Evolutionary conservation across 2,113 vertebrate species (phyloP), one percentile per base, ranked within the genome.

Genomic region (Indicator maculatus): DNA sequence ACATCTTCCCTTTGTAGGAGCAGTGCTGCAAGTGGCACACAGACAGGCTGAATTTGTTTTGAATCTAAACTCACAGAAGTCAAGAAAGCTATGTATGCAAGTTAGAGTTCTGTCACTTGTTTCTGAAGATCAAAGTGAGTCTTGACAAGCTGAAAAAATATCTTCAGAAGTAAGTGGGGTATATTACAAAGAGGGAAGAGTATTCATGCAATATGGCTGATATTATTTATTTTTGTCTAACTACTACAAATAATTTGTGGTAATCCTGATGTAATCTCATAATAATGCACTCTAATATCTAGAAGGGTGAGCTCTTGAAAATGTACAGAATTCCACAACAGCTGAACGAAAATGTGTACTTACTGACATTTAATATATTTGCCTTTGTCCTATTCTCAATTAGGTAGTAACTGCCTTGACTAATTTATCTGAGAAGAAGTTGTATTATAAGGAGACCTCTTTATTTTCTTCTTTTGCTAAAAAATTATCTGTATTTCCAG

Each of bases 201-300:
- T 64, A 39, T 78, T 71, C 52, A 3, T 88, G 15, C 8, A 60
- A 2, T 31, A 8, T 24, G 18, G 20, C 31, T 77, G 63, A 93
- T 61, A 78, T 89, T 81, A 82, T 90, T 79, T 85, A 1, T 76
- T 93, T 91, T 93, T 86, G 28, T 75, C 27, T 73, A 80, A 60
- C 28, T 75, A 28, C 58, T 83, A 64, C 58, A 78, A 69, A 56
- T 80, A 72, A 64, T 16, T 81, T 58, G 56, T 88, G 9, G 6
- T 88, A 91, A 93, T 88, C 85, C 78, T 67, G 64, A 63, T 74
- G 77, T 69, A 93, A 82, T 95, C 77, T 90, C 63, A 45, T 67
- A 71, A 53, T 74, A 69, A 75, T 86, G 18, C n/a, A 61, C 45
- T 80, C 56, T 75, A 95, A 67, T 87, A 52, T 63, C 24, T 61